Conservation (phyloP, 2,888 invertebrate species). For the Liposcelis brunnea region DNA sequence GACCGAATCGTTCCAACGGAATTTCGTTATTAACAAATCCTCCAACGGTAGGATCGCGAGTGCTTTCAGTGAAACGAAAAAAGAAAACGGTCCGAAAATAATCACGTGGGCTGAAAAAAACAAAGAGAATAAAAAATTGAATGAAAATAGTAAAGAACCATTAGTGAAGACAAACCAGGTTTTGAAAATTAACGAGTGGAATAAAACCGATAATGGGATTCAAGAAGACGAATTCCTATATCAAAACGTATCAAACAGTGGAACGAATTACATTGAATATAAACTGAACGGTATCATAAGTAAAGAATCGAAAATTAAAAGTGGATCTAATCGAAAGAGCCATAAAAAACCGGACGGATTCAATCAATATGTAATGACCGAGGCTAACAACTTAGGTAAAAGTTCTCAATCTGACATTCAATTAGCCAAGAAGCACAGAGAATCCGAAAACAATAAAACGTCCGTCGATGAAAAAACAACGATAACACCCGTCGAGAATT, state of each 20-base stretch:
- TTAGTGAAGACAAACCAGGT: too few relatives aligned
- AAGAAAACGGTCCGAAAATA: background rate
- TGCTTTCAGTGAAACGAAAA: background rate
- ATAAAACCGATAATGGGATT: too few relatives aligned
- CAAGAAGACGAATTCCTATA: constrained; percentile 2
- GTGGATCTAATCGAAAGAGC: background rate
- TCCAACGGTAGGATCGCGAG: constrained; percentile 5
- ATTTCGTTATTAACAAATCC: too few relatives aligned
- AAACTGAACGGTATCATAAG: constrained; percentile 2
- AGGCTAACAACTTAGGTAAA: background rate
- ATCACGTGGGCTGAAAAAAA: constrained; percentile 6
- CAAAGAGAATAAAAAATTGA: background rate
- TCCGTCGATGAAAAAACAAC: background rate
- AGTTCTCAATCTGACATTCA: background rate
- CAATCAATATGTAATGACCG: too few relatives aligned
- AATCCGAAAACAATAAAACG: background rate
- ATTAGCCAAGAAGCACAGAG: background rate
- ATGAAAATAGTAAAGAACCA: too few relatives aligned
- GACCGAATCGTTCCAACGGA: too few relatives aligned
- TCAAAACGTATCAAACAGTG: constrained; percentile 6
- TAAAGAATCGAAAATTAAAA: background rate
- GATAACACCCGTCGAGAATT: background rate
- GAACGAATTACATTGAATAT: constrained; percentile 5
- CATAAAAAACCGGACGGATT: background rate
- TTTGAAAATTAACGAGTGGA: too few relatives aligned